Evolutionary conservation across 2,797 vertebrate genomes (phyloP).

Genomic region (Notoglanidium macrostoma): DNA sequence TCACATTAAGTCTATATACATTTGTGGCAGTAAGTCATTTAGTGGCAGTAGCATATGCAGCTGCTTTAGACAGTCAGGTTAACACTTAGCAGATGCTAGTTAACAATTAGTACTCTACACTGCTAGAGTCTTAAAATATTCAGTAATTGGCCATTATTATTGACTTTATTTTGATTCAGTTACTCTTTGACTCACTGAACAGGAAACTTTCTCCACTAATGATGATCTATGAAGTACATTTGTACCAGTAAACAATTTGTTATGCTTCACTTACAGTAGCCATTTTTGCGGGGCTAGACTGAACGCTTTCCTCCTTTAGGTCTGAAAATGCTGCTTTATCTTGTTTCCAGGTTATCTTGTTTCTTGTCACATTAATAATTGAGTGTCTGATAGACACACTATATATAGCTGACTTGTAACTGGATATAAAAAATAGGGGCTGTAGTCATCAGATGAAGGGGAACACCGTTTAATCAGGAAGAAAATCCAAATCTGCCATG

Average conservation of each 20-base stretch:
- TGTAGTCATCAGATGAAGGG: slow-evolving; percentile 41
- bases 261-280: slow-evolving; percentile 16
- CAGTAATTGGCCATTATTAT: neutral
- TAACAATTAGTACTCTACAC: neutral
- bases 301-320: slow-evolving; percentile 5
- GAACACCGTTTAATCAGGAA: slow-evolving; percentile 36
- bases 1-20: neutral
- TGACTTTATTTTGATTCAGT: slow-evolving; percentile 6
- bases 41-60: neutral
- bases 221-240: slow-evolving; percentile 39
- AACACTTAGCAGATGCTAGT: neutral
- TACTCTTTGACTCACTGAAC: slow-evolving; percentile 24
- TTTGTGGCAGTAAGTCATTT: neutral
- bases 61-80: neutral
- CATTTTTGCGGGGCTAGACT: slow-evolving; percentile 27
- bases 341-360: slow-evolving; percentile 49
- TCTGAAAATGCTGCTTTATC: slow-evolving; percentile 39
- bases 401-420: slow-evolving; percentile 52
- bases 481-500: slow-evolving; percentile 13
- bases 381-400: slow-evolving; percentile 45
- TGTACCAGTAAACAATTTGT: neutral
- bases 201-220: slow-evolving; percentile 4
- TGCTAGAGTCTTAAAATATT: neutral
- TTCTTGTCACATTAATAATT: slow-evolving; percentile 57
- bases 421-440: slow-evolving; percentile 36